phyloP scores from a whole-genome alignment of 2,113 vertebrate species.

The Odocoileus hemionus region DNA sequence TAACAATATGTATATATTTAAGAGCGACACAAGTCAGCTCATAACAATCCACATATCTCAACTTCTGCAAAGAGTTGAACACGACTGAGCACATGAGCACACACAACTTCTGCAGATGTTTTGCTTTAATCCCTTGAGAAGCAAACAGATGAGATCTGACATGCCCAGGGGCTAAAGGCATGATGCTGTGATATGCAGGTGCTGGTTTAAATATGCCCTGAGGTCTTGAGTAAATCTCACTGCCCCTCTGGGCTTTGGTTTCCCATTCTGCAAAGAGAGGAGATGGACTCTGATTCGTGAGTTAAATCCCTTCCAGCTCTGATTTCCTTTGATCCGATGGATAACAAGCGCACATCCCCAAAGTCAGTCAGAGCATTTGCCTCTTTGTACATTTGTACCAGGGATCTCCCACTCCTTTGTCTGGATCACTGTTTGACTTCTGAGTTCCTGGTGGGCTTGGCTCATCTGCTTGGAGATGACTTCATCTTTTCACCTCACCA shows the following conservation, averaged over 20 bases:
- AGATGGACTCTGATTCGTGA: too few relatives aligned
- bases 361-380: not conserved
- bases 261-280: not conserved
- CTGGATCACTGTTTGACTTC: not conserved
- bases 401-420: not conserved
- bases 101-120: not conserved
- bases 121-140: not conserved
- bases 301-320: not conserved
- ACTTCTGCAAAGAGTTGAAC: not conserved
- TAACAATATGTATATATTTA: not conserved
- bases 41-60: not conserved
- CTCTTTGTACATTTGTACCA: not conserved
- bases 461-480: not conserved
- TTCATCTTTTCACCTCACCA: not conserved
- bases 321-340: not conserved
- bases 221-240: not conserved
- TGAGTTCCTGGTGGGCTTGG: not conserved
- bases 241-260: not conserved
- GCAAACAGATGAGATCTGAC: not conserved
- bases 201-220: not conserved
- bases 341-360: not conserved
- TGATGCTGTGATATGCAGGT: not conserved
- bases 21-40: not conserved
- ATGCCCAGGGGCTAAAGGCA: not conserved
- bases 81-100: not conserved